A percentile compares a stretch with the other conserved stretches of the same genome.
Evolutionary conservation across 2,888 invertebrate genomes (phyloP).

Genomic region (Aleiodes leptofemur): DNA sequence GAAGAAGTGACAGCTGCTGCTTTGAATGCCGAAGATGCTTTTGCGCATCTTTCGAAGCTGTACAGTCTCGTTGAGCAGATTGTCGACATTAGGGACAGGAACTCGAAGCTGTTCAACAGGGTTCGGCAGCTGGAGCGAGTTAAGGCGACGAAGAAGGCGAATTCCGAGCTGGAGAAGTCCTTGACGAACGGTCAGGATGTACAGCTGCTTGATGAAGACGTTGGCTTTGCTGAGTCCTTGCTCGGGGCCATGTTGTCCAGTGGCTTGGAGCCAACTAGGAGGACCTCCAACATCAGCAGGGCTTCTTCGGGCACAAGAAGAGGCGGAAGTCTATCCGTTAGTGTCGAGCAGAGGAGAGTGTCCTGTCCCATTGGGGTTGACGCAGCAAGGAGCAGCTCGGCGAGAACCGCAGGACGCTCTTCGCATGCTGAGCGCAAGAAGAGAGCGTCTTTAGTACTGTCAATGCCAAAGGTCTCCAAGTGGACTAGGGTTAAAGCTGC

Average conservation of each 20-base stretch:
- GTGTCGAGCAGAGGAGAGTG: slow-evolving; percentile 77
- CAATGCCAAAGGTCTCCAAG: slow-evolving; percentile 84
- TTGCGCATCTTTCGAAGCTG: slow-evolving; percentile 88
- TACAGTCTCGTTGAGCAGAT: slow-evolving; percentile 87
- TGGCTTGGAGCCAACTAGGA: slow-evolving; percentile 76
- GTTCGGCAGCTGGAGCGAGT: slow-evolving; percentile 85
- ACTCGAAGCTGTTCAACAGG: slow-evolving; percentile 81
- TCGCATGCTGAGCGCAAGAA: neutral
- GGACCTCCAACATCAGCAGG: slow-evolving; percentile 27
- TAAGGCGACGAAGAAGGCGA: slow-evolving; percentile 80
- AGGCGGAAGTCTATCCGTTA: slow-evolving; percentile 81
- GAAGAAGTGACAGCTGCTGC: slow-evolving; percentile 62
- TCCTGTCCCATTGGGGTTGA: slow-evolving; percentile 58
- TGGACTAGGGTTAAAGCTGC: slow-evolving; percentile 94
- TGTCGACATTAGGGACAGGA: slow-evolving; percentile 83
- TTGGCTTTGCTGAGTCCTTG: slow-evolving; percentile 80
- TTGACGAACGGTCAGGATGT: slow-evolving; percentile 62
- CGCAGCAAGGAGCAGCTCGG: slow-evolving; percentile 41
- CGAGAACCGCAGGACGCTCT: slow-evolving; percentile 20
- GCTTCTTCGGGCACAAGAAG: slow-evolving; percentile 18
- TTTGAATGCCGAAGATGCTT: slow-evolving; percentile 80
- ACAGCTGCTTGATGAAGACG: slow-evolving; percentile 79
- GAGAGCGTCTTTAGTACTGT: slow-evolving; percentile 52
- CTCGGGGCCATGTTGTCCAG: slow-evolving; percentile 81
- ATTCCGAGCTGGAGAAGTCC: slow-evolving; percentile 75